These are phyloP conservation scores for Drosophila varians DNA, from an alignment of 1,140 invertebrate species.

Conservation along the genomic window DNA sequence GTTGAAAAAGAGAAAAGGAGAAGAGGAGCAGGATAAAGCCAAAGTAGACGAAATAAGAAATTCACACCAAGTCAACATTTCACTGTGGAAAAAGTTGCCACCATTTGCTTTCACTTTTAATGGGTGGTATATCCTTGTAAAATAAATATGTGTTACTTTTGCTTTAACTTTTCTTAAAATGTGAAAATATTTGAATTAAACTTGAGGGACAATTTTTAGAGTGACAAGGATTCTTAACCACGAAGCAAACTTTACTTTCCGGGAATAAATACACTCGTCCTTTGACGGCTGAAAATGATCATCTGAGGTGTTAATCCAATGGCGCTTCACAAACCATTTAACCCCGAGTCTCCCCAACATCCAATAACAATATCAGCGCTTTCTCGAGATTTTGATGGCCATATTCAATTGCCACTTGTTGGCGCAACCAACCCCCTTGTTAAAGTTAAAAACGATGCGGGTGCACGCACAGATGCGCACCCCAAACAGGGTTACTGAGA, in stretches of 20 bases:
- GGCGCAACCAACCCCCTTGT: constrained; percentile 22
- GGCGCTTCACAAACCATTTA: constrained; percentile 15
- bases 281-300: not conserved
- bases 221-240: constrained; percentile 9
- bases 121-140: no score
- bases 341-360: constrained; percentile 2
- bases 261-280: not conserved
- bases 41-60: constrained; percentile 10
- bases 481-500: constrained; percentile 5
- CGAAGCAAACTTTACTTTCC: not conserved
- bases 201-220: no score
- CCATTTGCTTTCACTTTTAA: not conserved
- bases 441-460: constrained; percentile 56
- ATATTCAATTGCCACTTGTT: constrained; percentile 63
- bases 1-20: constrained; percentile 19
- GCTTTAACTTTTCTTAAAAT: no score
- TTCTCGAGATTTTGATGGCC: constrained; percentile 45
- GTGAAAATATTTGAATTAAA: no score
- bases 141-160: no score
- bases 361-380: constrained; percentile 20
- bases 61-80: constrained; percentile 13
- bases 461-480: constrained; percentile 55
- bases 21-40: constrained; percentile 16
- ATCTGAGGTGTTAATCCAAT: constrained; percentile 1
- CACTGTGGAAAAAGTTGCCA: constrained; percentile 2